phyloP scores from a whole-genome alignment of 1,140 invertebrate species.

The Brachionus rotundiformis region DNA sequence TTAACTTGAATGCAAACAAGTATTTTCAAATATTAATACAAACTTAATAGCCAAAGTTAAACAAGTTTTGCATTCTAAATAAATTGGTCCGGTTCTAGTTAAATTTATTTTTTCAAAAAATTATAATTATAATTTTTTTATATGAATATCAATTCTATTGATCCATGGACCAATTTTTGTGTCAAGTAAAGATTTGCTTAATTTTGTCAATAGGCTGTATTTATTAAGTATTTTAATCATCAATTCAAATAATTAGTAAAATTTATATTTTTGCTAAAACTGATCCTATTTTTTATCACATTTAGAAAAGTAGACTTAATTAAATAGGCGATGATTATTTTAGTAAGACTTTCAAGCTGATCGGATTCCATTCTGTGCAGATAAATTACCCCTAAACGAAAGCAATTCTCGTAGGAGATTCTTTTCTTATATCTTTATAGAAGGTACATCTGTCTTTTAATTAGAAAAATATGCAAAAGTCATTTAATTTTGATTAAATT shows the following conservation, averaged over 20 bases:
- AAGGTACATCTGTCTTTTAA: conserved; percentile 1
- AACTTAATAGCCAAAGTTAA: conserved; percentile 9
- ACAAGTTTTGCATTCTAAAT: neutral
- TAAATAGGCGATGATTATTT: neutral
- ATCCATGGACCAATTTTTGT: neutral
- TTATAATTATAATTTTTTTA: neutral
- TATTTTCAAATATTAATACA: neutral
- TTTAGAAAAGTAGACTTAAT: too few relatives aligned
- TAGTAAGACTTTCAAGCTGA: neutral
- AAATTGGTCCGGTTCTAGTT: neutral
- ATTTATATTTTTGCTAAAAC: too few relatives aligned
- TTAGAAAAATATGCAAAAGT: conserved; percentile 6
- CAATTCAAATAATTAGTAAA: neutral
- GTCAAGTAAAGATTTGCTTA: neutral
- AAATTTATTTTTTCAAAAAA: neutral
- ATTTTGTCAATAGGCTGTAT: neutral
- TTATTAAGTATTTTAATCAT: too few relatives aligned
- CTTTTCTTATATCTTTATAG: neutral
- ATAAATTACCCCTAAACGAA: neutral
- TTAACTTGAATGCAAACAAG: neutral
- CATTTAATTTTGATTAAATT: neutral
- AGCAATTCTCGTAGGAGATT: neutral
- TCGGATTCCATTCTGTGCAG: neutral
- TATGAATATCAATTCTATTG: neutral
- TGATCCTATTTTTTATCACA: too few relatives aligned